Evolutionary conservation across 2,888 invertebrate genomes (phyloP), one percentile per base, ranked within the genome.

Genomic region (Lissonota sp.): DNA sequence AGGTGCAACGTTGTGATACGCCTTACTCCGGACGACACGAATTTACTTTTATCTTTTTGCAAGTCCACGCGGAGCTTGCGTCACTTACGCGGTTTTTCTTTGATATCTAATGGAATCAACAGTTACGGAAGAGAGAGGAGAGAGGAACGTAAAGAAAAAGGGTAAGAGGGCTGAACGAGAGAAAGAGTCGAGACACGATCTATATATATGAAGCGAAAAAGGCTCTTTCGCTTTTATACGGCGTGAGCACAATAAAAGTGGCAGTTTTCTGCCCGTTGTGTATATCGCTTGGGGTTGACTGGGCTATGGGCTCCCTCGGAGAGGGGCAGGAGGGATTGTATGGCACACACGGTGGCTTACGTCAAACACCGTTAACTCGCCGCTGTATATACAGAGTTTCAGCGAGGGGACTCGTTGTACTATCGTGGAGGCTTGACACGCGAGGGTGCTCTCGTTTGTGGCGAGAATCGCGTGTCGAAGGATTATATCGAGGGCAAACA

Each of bases 401-500:
- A 62, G 42, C 44, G 37, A 46, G 14, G 74, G 73, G 53, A 62
- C 60, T 67, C 53, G 62, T 66, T 49, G 72, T 71, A 74, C 63
- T 81, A 81, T 77, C 77, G 74, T 60, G 10, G 60, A 67, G 76
- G 70, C 58, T 74, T 74, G 77, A 79, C 81, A 82, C 81, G 81
- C 81, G 75, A 82, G 62, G 42, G 46, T 67, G 74, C 81, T 26
- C 26, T 81, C 60, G 78, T 74, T 74, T 26, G 26, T 3, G 78
- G 49, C 70, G 63, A 37, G 84, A 84, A 89, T 91, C 90, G 91
- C 91, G 91, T 91, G 90, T 87, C 88, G 86, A 90, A 90, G 88
- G 88, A 67, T 89, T 90, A 89, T 88, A 88, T 90, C 89, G 88
- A 88, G 86, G 87, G 82, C 82, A 74, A 40, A 55, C 72, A 67